Evolutionary conservation across 1,140 invertebrate genomes (phyloP), one percentile per base, ranked within the genome.

Genomic region (Pachypsylla venusta): DNA sequence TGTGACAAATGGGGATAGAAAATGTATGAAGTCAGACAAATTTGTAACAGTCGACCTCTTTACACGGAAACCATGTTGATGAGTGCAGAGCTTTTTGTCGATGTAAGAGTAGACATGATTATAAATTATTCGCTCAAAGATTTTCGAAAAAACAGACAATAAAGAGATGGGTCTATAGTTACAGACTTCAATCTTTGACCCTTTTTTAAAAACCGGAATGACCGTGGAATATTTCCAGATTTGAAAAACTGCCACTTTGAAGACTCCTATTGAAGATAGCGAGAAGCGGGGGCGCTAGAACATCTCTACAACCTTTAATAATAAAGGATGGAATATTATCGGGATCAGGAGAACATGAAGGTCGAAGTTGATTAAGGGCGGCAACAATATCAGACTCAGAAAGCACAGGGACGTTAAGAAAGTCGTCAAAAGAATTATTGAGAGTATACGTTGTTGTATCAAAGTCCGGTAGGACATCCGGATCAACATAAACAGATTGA

Each of bases 41-140:
- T n/a, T n/a, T 5, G 22, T 48, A 35, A 12, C 19, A 24, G 24
- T 58, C 13, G 4, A 53, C 24, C 10, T 60, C 19, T 58, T 28
- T 25, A 61, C 58, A 30, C 60, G 57, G 13, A 54, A 64, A 25
- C 61, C 58, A 28, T 53, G 56, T 48, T 40, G 16, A n/a, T 59
- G 40, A 35, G 62, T 54, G 14, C 59, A 28, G 16, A 26, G 13
- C 1, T 58, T 56, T 28, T 25, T 54, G 19, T 66, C 55, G 10
- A 59, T 54, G 53, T 60, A 65, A 60, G 59, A 65, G 22, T 58
- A 19, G 3, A 68, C 5, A n/a, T 65, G 20, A 12, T 58, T 60
- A 3, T 65, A 62, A 25, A 65, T 56, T 10, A 66, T 60, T 60
- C 39, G 62, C 53, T 66, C 60, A n/a, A 65, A 19, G 1, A 66